Evolutionary conservation across 2,113 vertebrate species (phyloP).

Genomic region (Channa argus): DNA sequence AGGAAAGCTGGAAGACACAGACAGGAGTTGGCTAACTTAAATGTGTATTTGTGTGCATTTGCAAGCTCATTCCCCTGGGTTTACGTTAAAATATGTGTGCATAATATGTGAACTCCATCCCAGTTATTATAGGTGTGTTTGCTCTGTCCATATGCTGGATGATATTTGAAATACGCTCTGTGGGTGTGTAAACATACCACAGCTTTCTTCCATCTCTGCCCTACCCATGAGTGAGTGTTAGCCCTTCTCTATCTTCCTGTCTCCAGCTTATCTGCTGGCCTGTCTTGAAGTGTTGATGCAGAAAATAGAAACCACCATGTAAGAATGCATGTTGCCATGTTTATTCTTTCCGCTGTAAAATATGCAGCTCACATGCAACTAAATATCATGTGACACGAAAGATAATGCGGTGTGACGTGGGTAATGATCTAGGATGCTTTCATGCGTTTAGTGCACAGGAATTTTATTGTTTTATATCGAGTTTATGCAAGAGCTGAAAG

Average conservation of each 20-base stretch:
- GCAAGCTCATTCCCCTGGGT: conserved; percentile 32
- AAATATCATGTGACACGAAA: conserved; percentile 14
- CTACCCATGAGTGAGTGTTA: conserved; percentile 38
- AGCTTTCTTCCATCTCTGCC: conserved; percentile 40
- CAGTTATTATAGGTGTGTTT: conserved; percentile 27
- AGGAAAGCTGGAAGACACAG: conserved; percentile 67
- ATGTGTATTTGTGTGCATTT: conserved; percentile 18
- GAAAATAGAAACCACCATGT: conserved; percentile 66
- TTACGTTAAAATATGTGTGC: conserved; percentile 46
- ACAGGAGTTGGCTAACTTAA: conserved; percentile 34
- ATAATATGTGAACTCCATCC: conserved; percentile 46
- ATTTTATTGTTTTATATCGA: conserved; percentile 44
- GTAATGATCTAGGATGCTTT: conserved; percentile 39
- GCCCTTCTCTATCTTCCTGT: conserved; percentile 54
- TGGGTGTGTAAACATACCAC: conserved; percentile 54
- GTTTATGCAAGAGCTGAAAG: conserved; percentile 32
- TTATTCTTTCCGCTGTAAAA: conserved; percentile 25
- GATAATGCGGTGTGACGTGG: conserved; percentile 38
- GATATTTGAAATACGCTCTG: conserved; percentile 57
- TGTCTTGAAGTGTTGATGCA: conserved; percentile 65
- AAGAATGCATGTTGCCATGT: conserved; percentile 22
- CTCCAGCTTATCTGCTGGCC: conserved; percentile 65
- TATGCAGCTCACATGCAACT: conserved; percentile 23
- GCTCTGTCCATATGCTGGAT: conserved; percentile 48
- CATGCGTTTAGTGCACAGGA: conserved; percentile 19